Conservation (phyloP, 2,888 invertebrate genomes). For the Macropis europaea region DNA sequence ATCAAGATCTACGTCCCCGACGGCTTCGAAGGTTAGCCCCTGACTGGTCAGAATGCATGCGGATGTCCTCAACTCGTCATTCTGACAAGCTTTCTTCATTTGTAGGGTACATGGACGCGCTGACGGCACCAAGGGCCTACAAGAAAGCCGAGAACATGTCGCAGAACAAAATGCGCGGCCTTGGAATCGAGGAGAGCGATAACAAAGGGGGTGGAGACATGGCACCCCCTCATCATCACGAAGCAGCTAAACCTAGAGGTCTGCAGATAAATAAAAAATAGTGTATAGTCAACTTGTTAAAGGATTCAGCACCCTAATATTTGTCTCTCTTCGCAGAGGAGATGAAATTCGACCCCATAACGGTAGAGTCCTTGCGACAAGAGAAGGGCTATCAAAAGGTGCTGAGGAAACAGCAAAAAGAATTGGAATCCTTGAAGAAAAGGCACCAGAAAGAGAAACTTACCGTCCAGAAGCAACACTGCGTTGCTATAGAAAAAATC, state of each 20-base stretch:
- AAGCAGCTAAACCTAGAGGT: slow-evolving; percentile 75
- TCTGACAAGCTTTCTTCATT: too few relatives aligned
- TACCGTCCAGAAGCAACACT: slow-evolving; percentile 94
- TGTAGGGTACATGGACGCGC: slow-evolving; percentile 97
- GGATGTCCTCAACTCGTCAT: too few relatives aligned
- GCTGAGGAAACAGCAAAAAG: slow-evolving; percentile 97
- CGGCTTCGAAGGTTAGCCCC: slow-evolving; percentile 92
- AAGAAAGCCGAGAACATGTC: slow-evolving; percentile 72
- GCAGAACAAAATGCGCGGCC: slow-evolving; percentile 94
- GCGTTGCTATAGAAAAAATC: slow-evolving; percentile 94
- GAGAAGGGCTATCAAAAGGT: slow-evolving; percentile 97
- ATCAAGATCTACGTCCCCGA: slow-evolving; percentile 99
- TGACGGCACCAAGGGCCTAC: slow-evolving; percentile 94
- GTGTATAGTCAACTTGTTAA: too few relatives aligned
- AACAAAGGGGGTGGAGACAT: slow-evolving; percentile 78
- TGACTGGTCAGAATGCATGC: background rate
- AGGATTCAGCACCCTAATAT: background rate
- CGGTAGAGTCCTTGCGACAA: slow-evolving; percentile 90
- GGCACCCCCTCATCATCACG: slow-evolving; percentile 69
- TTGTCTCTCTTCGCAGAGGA: slow-evolving; percentile 66
- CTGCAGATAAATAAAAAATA: too few relatives aligned
- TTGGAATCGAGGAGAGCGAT: slow-evolving; percentile 93
- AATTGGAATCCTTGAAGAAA: slow-evolving; percentile 94
- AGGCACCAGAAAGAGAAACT: slow-evolving; percentile 96
- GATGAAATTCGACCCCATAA: slow-evolving; percentile 94